These are phyloP conservation scores for Drosophila subobscura DNA, from an alignment of 1,140 invertebrate species.

Conservation along the genomic window DNA sequence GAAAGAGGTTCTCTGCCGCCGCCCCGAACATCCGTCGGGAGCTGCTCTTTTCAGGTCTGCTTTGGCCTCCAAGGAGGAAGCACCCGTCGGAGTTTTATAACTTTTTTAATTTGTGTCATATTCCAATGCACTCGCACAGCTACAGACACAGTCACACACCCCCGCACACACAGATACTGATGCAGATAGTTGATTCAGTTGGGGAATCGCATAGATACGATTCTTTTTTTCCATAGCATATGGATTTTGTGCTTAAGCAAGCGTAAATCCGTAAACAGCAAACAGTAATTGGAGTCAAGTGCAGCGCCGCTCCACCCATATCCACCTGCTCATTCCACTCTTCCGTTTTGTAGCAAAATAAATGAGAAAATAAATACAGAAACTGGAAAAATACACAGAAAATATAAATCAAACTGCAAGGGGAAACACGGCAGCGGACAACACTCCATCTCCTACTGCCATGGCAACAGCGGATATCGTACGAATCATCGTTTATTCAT, in stretches of 20 bases:
- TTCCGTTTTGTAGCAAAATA: conserved; percentile 13
- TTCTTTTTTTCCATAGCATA: conserved; percentile 10
- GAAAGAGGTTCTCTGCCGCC: background rate
- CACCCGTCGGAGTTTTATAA: conserved; percentile 32
- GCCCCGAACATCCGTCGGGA: conserved; percentile 33
- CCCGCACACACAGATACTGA: background rate
- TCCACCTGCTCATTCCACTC: background rate
- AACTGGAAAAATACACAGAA: conserved; percentile 22
- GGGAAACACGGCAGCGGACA: no score
- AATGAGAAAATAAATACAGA: conserved; percentile 19
- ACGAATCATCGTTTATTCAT: conserved; percentile 34
- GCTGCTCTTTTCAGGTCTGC: conserved; percentile 16
- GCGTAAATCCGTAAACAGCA: conserved; percentile 76
- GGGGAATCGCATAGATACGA: no score
- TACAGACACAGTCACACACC: background rate
- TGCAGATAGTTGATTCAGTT: no score
- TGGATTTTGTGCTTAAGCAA: conserved; percentile 72
- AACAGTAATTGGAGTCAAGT: conserved; percentile 76
- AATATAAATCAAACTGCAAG: conserved; percentile 26
- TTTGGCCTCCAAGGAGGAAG: conserved; percentile 24
- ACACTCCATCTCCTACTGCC: background rate
- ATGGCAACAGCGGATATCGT: conserved; percentile 4
- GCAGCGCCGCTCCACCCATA: conserved; percentile 37
- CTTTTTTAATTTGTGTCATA: conserved; percentile 26
- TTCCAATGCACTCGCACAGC: background rate